phyloP scores from a whole-genome alignment of 2,797 vertebrate species.

The Micropoecilia bifurca region DNA sequence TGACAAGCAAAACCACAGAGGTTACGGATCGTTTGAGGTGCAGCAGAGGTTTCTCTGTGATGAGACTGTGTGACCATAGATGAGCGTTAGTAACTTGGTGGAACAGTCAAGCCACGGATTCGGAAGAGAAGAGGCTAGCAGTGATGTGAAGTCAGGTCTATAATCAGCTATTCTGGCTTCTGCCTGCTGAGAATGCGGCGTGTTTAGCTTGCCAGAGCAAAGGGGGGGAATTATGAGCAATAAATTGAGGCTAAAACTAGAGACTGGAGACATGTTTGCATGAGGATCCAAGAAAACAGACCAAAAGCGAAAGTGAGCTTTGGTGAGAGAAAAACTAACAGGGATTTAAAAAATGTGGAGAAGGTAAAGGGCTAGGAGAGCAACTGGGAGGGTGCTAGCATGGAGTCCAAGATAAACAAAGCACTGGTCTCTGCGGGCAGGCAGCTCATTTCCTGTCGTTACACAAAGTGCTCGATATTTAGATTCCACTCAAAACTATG shows the following conservation, averaged over 20 bases:
- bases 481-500: conserved; percentile 63
- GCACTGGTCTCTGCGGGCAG: conserved; percentile 65
- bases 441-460: conserved; percentile 76
- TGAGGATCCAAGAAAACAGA: background rate
- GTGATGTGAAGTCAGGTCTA: conserved; percentile 15
- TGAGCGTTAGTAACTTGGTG: conserved; percentile 19
- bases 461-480: conserved; percentile 69
- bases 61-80: conserved; percentile 27
- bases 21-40: conserved; percentile 17
- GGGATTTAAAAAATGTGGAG: conserved; percentile 34
- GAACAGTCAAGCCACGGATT: conserved; percentile 27
- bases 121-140: conserved; percentile 23
- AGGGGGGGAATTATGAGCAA: conserved; percentile 1
- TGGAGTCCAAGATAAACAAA: conserved; percentile 78
- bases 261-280: background rate
- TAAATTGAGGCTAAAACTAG: conserved; percentile 19
- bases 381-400: conserved; percentile 50
- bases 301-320: conserved; percentile 15
- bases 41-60: conserved; percentile 7
- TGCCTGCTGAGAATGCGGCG: conserved; percentile 39
- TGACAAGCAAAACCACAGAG: conserved; percentile 11
- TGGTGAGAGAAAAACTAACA: conserved; percentile 43
- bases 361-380: conserved; percentile 39
- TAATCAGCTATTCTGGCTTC: conserved; percentile 18
- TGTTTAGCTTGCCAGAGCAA: conserved; percentile 24